A percentile compares a stretch with the other conserved stretches of the same genome.
Evolutionary conservation across 92 coral and sea anemone genomes (phyloP).

Genomic region (Ricordea florida): DNA sequence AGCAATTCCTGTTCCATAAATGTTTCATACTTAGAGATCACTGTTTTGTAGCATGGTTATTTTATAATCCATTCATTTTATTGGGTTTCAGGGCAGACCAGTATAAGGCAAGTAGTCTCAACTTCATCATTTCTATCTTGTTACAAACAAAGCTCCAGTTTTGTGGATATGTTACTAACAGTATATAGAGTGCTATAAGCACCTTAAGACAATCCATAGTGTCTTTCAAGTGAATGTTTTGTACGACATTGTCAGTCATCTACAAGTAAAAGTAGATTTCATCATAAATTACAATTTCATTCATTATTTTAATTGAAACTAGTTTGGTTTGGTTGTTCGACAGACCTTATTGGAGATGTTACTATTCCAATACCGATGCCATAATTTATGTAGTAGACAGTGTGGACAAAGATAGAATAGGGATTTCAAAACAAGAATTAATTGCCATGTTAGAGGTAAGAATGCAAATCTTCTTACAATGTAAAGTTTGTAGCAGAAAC

Average conservation of each 20-base stretch:
- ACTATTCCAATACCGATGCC: conserved; percentile 98
- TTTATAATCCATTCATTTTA: background rate
- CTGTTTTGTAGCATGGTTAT: too few relatives aligned
- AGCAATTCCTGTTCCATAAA: too few relatives aligned
- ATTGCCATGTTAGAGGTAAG: conserved; percentile 93
- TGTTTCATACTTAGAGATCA: too few relatives aligned
- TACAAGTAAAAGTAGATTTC: background rate
- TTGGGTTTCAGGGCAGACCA: conserved; percentile 88
- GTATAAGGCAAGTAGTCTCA: conserved; percentile 82
- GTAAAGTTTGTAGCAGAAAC: too few relatives aligned
- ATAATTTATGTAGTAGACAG: conserved; percentile 97
- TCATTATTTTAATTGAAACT: background rate
- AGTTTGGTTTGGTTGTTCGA: background rate
- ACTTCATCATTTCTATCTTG: too few relatives aligned
- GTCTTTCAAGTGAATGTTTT: background rate
- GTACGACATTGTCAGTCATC: background rate
- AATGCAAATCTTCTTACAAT: background rate
- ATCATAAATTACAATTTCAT: background rate
- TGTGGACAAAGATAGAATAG: conserved; percentile 91
- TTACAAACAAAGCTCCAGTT: too few relatives aligned
- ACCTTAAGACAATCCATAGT: too few relatives aligned
- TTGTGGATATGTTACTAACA: too few relatives aligned
- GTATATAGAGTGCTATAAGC: too few relatives aligned
- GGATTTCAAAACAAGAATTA: conserved; percentile 97
- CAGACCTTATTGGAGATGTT: conserved; percentile 99